These are phyloP conservation scores for Oscheius myriophilus DNA, from an alignment of 2,888 invertebrate species.

Conservation along the genomic window DNA sequence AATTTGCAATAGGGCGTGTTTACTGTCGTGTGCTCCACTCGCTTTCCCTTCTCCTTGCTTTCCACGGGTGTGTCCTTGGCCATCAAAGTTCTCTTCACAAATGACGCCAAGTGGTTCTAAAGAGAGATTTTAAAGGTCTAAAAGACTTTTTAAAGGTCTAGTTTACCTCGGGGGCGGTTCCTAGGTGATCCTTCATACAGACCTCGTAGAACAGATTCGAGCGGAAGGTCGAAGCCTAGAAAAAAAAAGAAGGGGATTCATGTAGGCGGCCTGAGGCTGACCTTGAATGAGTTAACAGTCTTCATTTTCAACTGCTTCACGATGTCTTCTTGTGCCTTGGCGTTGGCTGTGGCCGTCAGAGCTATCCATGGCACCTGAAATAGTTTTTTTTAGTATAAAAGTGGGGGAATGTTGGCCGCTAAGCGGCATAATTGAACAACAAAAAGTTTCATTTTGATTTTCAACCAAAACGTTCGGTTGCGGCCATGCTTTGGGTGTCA, in stretches of 20 bases:
- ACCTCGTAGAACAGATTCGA: constrained; percentile 94
- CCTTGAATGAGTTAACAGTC: constrained; percentile 73
- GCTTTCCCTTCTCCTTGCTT: constrained; percentile 24
- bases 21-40: constrained; percentile 24
- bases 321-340: constrained; percentile 84
- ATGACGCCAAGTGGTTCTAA: constrained; percentile 75
- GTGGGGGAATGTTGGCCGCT: no score
- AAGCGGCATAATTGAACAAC: no score
- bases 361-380: constrained; percentile 74
- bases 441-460: no score
- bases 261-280: not conserved
- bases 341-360: constrained; percentile 91
- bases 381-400: no score
- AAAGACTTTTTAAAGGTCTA: not conserved
- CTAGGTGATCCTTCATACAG: constrained; percentile 83
- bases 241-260: not conserved
- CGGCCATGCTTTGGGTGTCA: no score
- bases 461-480: no score
- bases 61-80: constrained; percentile 16
- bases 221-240: constrained; percentile 84
- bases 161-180: constrained; percentile 56
- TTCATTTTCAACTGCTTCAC: constrained; percentile 79
- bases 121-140: not conserved
- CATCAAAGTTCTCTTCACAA: constrained; percentile 46
- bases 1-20: not conserved